phyloP scores from a whole-genome alignment of 2,888 invertebrate genomes.

The Standfussiana lucernea region DNA sequence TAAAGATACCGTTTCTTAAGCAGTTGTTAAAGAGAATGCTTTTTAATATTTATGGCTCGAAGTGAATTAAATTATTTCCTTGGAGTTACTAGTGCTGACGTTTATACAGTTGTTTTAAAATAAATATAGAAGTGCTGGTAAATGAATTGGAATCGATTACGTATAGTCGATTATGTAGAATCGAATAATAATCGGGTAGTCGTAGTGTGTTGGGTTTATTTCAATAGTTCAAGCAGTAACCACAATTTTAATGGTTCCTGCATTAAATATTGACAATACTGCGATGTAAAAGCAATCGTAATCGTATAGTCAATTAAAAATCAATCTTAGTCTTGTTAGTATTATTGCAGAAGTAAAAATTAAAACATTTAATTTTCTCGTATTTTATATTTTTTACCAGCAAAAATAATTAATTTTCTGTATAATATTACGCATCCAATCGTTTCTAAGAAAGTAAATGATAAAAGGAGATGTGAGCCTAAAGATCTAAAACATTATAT shows the following conservation, averaged over 20 bases:
- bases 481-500: background rate
- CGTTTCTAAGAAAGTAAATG: background rate
- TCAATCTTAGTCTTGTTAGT: no score
- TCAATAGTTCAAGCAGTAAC: background rate
- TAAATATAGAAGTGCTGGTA: constrained; percentile 70
- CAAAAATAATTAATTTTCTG: background rate
- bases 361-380: no score
- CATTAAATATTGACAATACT: background rate
- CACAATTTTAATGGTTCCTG: background rate
- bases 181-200: constrained; percentile 45
- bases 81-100: constrained; percentile 70
- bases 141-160: constrained; percentile 40
- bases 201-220: background rate
- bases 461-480: no score
- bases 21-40: constrained; percentile 76
- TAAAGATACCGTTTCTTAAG: constrained; percentile 47
- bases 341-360: accelerated
- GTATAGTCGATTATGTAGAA: constrained; percentile 53
- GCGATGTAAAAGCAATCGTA: no score
- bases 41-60: constrained; percentile 79
- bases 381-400: no score
- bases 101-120: constrained; percentile 79
- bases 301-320: background rate
- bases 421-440: background rate
- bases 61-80: constrained; percentile 81